Evolutionary conservation across 2,888 invertebrate genomes (phyloP).

Genomic region (Drosophila setosimentum): DNA sequence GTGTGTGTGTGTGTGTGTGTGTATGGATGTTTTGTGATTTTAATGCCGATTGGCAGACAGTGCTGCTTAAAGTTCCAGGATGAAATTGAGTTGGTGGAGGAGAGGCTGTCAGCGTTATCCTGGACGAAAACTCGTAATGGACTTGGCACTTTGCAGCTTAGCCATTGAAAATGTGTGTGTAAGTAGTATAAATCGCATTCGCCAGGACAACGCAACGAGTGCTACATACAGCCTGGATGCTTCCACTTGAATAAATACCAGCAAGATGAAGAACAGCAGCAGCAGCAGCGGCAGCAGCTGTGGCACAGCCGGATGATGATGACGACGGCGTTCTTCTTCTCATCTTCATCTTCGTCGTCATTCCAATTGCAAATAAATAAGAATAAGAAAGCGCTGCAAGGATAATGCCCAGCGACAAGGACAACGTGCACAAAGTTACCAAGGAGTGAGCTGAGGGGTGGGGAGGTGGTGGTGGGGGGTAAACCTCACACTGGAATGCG

Average conservation of each 20-base stretch:
- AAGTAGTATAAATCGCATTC: constrained; percentile 81
- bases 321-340: constrained; percentile 34
- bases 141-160: constrained; percentile 78
- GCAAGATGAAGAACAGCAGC: constrained; percentile 30
- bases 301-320: constrained; percentile 60
- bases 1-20: background rate
- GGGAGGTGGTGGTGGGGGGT: background rate
- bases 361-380: constrained; percentile 79
- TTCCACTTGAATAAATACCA: constrained; percentile 79
- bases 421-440: constrained; percentile 61
- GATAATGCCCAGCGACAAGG: constrained; percentile 57
- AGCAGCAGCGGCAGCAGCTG: constrained; percentile 11
- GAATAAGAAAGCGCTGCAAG: constrained; percentile 73
- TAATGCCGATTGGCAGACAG: constrained; percentile 75
- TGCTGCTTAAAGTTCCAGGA: constrained; percentile 39
- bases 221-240: constrained; percentile 54
- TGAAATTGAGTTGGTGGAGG: background rate
- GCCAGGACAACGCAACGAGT: constrained; percentile 29
- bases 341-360: constrained; percentile 46
- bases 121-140: constrained; percentile 66
- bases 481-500: constrained; percentile 37
- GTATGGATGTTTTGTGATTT: constrained; percentile 73
- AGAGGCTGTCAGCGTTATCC: constrained; percentile 63
- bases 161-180: constrained; percentile 80
- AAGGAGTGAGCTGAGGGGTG: constrained; percentile 1